Evolutionary conservation across 30 jellyfish, hydroid and myxozoan genomes (phyloP), one percentile per base, ranked within the genome.

Genomic region (Phacellophora camtschatica): DNA sequence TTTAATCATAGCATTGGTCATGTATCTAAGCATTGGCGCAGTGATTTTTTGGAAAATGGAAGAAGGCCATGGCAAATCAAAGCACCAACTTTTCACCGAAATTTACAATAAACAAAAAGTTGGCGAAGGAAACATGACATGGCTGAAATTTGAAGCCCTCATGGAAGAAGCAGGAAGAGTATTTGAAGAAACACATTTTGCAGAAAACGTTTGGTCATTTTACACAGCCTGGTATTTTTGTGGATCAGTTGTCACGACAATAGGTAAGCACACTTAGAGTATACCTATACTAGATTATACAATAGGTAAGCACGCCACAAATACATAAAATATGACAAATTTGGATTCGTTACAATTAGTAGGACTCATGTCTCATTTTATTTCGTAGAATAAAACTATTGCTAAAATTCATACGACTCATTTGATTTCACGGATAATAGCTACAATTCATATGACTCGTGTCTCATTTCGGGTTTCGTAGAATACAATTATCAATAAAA

Each of bases 241-340:
- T 34, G 95, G 95, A 3, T 84, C 95, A 30, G 95, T 84, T 73
- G 95, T 84, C 20, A 84, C 95, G 34, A 84, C 95, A 0, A 84
- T 84, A 4, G 95, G 95, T 84, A 39, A 57, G 95, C 16, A 50
- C 9, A 50, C 22, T 6, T n/a, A 50, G n/a, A n/a, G n/a, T n/a
- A n/a, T n/a, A n/a, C n/a, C n/a, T n/a, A n/a, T n/a, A n/a, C n/a
- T n/a, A n/a, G n/a, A n/a, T n/a, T n/a, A n/a, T n/a, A n/a, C n/a
- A n/a, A n/a, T n/a, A n/a, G n/a, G n/a, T n/a, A n/a, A n/a, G n/a
- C n/a, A n/a, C n/a, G n/a, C n/a, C n/a, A n/a, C n/a, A 12, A 12
- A 49, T 12, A 12, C 5, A 49, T 16, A 27, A 49, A 12, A 49
- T 49, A 16, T 4, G 30, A 5, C 64, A 49, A 12, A 5, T 49